Evolutionary conservation across 2,797 vertebrate species (phyloP).

Genomic region (Diglossa cyanea): DNA sequence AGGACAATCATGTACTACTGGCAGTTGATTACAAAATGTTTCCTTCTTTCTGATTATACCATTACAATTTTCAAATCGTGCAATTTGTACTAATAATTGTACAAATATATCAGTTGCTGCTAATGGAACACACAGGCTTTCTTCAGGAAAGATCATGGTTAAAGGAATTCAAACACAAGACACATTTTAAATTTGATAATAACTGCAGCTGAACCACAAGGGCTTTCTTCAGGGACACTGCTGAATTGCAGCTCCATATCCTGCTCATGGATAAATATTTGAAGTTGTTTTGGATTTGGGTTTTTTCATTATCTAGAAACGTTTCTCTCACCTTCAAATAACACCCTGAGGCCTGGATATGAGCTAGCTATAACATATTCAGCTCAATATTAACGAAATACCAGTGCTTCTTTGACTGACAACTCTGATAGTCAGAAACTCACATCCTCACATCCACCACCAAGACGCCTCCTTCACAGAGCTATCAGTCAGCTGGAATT

Average conservation of each 20-base stretch:
- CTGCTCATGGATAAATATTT: neutral
- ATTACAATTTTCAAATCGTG: neutral
- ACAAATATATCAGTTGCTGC: neutral
- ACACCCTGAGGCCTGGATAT: neutral
- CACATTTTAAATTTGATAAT: neutral
- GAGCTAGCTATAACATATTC: neutral
- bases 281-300: neutral
- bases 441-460: neutral
- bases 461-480: fast-evolving
- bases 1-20: neutral
- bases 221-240: neutral
- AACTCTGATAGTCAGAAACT: neutral
- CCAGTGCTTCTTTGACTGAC: neutral
- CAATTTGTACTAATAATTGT: neutral
- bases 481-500: neutral
- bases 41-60: neutral
- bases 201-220: neutral
- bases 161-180: neutral
- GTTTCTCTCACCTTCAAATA: neutral
- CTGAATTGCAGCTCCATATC: neutral
- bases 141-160: neutral
- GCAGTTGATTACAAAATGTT: neutral
- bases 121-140: neutral
- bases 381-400: neutral
- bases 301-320: neutral